Conservation (phyloP, 2,888 invertebrate species). For the Drosophila greeni region DNA sequence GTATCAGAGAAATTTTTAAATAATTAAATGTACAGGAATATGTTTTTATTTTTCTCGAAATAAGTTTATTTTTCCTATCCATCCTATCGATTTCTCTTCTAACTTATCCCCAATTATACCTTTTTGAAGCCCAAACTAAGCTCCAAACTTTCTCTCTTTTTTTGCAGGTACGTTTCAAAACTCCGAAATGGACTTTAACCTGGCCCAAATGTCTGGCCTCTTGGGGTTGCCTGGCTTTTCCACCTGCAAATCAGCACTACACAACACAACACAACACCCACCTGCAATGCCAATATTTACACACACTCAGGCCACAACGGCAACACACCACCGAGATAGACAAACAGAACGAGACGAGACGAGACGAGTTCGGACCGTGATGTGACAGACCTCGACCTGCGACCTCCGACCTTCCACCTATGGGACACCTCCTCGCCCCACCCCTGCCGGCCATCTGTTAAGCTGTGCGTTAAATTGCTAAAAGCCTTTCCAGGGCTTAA, state of each 20-base stretch:
- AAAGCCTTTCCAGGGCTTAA: constrained; percentile 67
- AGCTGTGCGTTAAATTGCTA: constrained; percentile 74
- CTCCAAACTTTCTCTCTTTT: constrained; percentile 12
- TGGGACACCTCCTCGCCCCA: constrained; percentile 2
- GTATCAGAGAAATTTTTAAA: background rate
- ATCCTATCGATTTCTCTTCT: constrained; percentile 5
- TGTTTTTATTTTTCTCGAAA: background rate
- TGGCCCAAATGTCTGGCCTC: constrained; percentile 20
- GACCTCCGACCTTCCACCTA: constrained; percentile 14
- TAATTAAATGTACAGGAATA: background rate
- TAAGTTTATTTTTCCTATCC: background rate
- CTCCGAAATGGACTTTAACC: constrained; percentile 26
- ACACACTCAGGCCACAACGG: constrained; percentile 33
- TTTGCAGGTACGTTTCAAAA: constrained; percentile 35
- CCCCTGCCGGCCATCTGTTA: constrained; percentile 52
- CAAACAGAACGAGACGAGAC: constrained; percentile 38
- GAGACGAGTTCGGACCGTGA: constrained; percentile 24
- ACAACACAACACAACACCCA: constrained; percentile 35
- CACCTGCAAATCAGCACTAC: background rate
- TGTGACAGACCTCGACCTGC: constrained; percentile 31
- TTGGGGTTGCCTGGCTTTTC: constrained; percentile 18
- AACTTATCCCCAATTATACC: constrained; percentile 3
- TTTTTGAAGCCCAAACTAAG: background rate
- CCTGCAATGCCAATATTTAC: constrained; percentile 67
- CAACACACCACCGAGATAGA: constrained; percentile 23